Evolutionary conservation across 2,797 vertebrate species (phyloP).

Genomic region (Scolopax rusticola): DNA sequence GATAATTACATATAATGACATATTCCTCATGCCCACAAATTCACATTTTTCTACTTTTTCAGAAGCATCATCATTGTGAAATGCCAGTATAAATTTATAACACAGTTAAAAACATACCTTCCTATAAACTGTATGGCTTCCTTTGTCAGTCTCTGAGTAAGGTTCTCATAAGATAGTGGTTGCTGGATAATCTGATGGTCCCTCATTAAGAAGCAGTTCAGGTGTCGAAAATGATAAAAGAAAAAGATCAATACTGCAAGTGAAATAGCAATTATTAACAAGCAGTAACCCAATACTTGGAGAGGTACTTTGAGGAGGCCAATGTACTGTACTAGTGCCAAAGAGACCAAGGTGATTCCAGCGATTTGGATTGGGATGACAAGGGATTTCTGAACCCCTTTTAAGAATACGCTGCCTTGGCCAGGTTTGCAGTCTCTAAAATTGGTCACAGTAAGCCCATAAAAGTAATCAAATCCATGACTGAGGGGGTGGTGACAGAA

Average conservation of each 20-base stretch:
- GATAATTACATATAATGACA: fast-evolving
- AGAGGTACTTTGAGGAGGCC: conserved; percentile 62
- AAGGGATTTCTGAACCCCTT: background rate
- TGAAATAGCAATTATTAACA: background rate
- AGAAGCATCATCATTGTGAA: background rate
- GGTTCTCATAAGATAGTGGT: conserved; percentile 82
- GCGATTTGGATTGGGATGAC: conserved; percentile 37
- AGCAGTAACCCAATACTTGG: conserved; percentile 6
- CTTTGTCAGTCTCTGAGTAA: conserved; percentile 85
- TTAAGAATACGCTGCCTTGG: conserved; percentile 81
- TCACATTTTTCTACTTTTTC: background rate
- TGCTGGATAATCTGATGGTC: conserved; percentile 84
- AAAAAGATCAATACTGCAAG: conserved; percentile 54
- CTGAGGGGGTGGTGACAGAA: conserved; percentile 90
- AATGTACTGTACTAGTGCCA: conserved; percentile 51
- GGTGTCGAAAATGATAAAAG: conserved; percentile 75
- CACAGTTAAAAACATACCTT: conserved; percentile 74
- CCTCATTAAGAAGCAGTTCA: conserved; percentile 91
- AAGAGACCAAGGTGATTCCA: conserved; percentile 41
- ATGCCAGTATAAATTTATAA: background rate
- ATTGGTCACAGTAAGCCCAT: conserved; percentile 87
- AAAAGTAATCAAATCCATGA: conserved; percentile 92
- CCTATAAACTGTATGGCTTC: conserved; percentile 84
- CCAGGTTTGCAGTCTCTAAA: conserved; percentile 88
- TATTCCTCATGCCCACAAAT: background rate